Conservation (phyloP, 2,888 invertebrate species). For the Cantharis flavilabris region DNA sequence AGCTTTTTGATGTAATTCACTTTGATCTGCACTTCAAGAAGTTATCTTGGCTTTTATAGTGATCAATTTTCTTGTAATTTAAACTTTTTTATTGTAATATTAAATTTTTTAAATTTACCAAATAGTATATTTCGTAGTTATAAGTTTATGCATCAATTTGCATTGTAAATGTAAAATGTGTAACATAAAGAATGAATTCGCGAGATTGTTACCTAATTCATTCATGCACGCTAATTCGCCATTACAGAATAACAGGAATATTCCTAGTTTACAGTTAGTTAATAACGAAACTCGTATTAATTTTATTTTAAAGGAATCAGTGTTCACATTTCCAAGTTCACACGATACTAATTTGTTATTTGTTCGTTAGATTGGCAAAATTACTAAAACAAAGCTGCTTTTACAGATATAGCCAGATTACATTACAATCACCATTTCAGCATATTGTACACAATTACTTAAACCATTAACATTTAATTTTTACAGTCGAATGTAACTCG, state of each 20-base stretch:
- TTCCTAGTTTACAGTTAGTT: slow-evolving; percentile 5
- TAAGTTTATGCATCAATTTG: slow-evolving; percentile 11
- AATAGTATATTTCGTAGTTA: not conserved
- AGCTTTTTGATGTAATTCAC: not conserved
- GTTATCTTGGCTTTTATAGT: not conserved
- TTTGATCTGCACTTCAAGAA: not conserved
- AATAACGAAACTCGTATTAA: not conserved
- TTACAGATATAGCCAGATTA: not conserved
- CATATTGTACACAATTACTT: not conserved
- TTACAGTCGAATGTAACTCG: not conserved
- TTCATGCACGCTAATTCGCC: slow-evolving; percentile 12
- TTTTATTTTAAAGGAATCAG: not conserved
- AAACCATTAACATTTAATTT: not conserved
- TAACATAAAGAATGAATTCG: not conserved
- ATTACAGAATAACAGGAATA: slow-evolving; percentile 1
- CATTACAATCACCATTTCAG: not conserved
- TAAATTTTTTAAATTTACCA: not conserved
- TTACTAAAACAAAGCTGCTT: not conserved
- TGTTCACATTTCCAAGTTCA: not conserved
- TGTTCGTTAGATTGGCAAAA: not conserved
- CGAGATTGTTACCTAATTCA: slow-evolving; percentile 10
- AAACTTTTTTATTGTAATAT: not conserved
- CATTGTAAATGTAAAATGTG: not conserved
- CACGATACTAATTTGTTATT: not conserved
- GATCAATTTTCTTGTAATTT: not conserved